phyloP scores from a whole-genome alignment of 2,888 invertebrate species.

The Clivina fossor region DNA sequence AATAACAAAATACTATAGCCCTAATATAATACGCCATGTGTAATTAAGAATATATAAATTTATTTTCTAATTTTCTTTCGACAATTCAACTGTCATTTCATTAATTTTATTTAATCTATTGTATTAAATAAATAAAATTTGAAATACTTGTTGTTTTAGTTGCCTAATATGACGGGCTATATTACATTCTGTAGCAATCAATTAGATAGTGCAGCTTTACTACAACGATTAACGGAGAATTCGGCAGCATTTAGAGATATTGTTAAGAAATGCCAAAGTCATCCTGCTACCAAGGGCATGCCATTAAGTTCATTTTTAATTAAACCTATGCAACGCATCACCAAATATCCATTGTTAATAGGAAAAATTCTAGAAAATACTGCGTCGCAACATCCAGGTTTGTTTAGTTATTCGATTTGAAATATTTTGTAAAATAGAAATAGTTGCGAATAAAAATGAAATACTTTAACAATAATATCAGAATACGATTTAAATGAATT shows the following conservation, averaged over 20 bases:
- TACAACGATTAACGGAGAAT: conserved; percentile 66
- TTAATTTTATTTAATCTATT: too few species aligned
- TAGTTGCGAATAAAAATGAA: neutral
- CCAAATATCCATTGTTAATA: conserved; percentile 75
- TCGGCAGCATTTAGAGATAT: conserved; percentile 63
- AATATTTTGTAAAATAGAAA: neutral
- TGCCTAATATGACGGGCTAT: conserved; percentile 71
- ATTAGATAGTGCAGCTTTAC: conserved; percentile 66
- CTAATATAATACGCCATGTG: too few species aligned
- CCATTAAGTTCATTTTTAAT: conserved; percentile 74
- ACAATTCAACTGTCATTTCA: too few species aligned
- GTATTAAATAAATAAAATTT: conserved; percentile 14
- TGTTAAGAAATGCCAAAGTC: conserved; percentile 63
- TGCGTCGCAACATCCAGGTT: conserved; percentile 50
- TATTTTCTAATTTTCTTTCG: too few species aligned
- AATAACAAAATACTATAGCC: too few species aligned
- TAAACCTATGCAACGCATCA: conserved; percentile 81
- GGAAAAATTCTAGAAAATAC: conserved; percentile 62
- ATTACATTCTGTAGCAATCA: conserved; percentile 75
- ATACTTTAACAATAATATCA: too few species aligned
- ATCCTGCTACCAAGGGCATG: conserved; percentile 69
- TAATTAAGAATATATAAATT: too few species aligned
- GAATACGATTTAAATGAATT: conserved; percentile 34
- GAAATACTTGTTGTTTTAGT: conserved; percentile 57
- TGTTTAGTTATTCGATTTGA: conserved; percentile 14